Evolutionary conservation across 2,113 vertebrate genomes (phyloP).

Genomic region (Pelecanus crispus): DNA sequence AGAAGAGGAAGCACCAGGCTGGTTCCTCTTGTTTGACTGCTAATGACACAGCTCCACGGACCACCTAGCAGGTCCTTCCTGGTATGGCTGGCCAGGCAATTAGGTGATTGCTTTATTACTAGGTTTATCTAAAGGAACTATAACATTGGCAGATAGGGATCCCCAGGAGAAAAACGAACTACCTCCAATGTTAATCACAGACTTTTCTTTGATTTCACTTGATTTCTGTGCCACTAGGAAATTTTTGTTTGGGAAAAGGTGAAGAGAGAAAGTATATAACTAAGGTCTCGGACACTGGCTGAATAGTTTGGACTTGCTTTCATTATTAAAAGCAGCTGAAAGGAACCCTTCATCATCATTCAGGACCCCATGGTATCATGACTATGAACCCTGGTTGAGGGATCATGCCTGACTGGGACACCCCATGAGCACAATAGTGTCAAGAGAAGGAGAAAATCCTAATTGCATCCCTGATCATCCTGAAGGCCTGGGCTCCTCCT

Average conservation of each 20-base stretch:
- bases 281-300: not conserved
- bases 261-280: not conserved
- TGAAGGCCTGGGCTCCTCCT: not conserved
- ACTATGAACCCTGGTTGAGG: not conserved
- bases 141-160: not conserved
- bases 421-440: not conserved
- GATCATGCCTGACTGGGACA: accelerated
- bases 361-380: not conserved
- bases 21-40: slow-evolving; percentile 34
- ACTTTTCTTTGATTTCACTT: not conserved
- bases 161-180: not conserved
- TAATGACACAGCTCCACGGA: not conserved
- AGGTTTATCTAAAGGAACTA: not conserved
- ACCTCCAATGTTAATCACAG: not conserved
- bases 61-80: slow-evolving; percentile 22
- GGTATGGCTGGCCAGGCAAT: not conserved
- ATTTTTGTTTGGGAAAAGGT: not conserved
- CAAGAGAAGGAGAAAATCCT: not conserved
- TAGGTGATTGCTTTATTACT: not conserved
- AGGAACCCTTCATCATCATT: not conserved
- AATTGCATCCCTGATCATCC: not conserved
- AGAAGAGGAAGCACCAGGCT: slow-evolving; percentile 17
- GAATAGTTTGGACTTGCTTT: slow-evolving; percentile 33
- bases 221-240: not conserved
- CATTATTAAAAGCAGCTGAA: not conserved